These are phyloP conservation scores for Ormyrus pomaceus DNA, from an alignment of 2,888 invertebrate species.

Conservation along the genomic window DNA sequence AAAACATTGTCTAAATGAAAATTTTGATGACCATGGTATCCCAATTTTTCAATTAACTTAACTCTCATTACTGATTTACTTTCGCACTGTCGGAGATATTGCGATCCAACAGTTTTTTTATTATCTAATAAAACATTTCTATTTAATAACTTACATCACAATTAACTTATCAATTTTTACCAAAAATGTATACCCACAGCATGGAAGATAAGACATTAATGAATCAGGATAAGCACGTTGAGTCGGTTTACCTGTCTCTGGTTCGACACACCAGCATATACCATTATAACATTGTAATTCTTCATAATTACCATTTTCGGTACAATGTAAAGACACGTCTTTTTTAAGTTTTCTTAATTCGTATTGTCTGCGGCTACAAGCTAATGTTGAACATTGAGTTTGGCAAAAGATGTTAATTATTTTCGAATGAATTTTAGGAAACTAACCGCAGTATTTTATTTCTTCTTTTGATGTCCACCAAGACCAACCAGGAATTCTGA, in stretches of 20 bases:
- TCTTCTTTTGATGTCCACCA: conserved; percentile 78
- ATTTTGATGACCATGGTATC: conserved; percentile 79
- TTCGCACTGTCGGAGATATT: conserved; percentile 83
- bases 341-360: conserved; percentile 76
- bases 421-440: neutral
- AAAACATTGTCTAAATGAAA: conserved; percentile 77
- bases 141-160: neutral
- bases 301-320: conserved; percentile 82
- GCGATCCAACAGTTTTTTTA: conserved; percentile 75
- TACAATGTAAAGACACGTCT: conserved; percentile 81
- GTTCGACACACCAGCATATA: conserved; percentile 83
- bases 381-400: conserved; percentile 68
- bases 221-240: conserved; percentile 76
- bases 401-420: neutral
- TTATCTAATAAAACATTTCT: conserved; percentile 72
- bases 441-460: conserved; percentile 82
- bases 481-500: conserved; percentile 82
- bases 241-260: conserved; percentile 79
- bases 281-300: conserved; percentile 82
- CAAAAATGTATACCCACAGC: conserved; percentile 78
- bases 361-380: conserved; percentile 80
- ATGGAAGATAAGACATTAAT: conserved; percentile 80
- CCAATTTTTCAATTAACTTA: conserved; percentile 77
- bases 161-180: neutral
- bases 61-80: conserved; percentile 79